phyloP scores from a whole-genome alignment of 2,113 vertebrate species.

The Notarius quadriscutis region DNA sequence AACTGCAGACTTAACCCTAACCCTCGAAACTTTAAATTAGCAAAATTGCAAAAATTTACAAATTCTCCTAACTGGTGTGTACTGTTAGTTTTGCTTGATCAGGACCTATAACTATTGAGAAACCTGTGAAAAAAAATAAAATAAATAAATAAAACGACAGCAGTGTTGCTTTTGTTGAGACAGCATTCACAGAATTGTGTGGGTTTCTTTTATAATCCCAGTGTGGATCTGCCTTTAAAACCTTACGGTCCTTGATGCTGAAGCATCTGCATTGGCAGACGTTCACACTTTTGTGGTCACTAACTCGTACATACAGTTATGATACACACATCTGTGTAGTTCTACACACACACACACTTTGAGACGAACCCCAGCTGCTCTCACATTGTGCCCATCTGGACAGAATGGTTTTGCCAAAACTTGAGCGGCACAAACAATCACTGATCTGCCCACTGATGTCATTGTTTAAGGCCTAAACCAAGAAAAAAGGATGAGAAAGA shows the following conservation, averaged over 20 bases:
- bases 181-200: neutral
- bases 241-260: neutral
- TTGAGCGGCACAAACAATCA: constrained; percentile 53
- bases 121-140: neutral
- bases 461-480: constrained; percentile 58
- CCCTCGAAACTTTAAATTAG: neutral
- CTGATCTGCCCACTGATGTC: constrained; percentile 59
- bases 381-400: constrained; percentile 64
- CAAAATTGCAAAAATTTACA: neutral
- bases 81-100: neutral
- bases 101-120: neutral
- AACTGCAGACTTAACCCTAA: neutral
- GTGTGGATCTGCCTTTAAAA: neutral
- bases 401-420: constrained; percentile 51
- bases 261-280: constrained; percentile 12
- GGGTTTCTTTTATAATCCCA: neutral
- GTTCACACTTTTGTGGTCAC: constrained; percentile 25
- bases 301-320: constrained; percentile 1
- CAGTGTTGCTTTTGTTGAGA: neutral
- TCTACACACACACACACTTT: constrained; percentile 32
- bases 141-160: neutral
- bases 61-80: neutral
- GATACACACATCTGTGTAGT: constrained; percentile 19
- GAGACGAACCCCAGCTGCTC: constrained; percentile 39
- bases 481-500: constrained; percentile 30